Conservation (phyloP, 2,113 vertebrate genomes). For the Scomber colias region DNA sequence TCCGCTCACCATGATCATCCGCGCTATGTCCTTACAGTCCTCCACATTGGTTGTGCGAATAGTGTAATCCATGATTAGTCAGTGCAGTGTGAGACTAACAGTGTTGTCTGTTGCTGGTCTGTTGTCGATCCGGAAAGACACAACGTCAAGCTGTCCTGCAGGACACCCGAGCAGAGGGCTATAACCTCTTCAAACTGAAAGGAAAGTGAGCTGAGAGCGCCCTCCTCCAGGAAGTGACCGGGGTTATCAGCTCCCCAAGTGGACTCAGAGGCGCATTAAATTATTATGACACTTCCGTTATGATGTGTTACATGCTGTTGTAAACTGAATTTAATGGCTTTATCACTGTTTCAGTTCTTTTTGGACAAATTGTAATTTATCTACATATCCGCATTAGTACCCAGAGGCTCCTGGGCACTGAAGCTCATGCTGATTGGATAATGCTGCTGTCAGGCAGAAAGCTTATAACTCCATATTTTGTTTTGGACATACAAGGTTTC, state of each 20-base stretch:
- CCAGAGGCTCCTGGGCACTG: too few relatives aligned
- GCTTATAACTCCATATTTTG: too few relatives aligned
- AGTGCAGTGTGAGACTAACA: not conserved
- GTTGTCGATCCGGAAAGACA: not conserved
- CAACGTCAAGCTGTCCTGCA: too few relatives aligned
- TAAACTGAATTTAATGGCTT: not conserved
- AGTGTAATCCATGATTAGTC: slow-evolving; percentile 75
- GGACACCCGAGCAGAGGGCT: too few relatives aligned
- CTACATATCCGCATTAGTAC: too few relatives aligned
- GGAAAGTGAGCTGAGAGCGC: slow-evolving; percentile 40
- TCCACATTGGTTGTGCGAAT: slow-evolving; percentile 80
- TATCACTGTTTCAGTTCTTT: not conserved
- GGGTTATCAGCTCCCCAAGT: not conserved
- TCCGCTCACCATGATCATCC: slow-evolving; percentile 82
- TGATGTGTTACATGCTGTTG: not conserved
- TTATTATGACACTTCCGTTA: not conserved
- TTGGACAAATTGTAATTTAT: not conserved
- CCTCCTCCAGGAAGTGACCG: slow-evolving; percentile 18
- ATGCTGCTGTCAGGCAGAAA: too few relatives aligned
- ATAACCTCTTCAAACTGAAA: not conserved
- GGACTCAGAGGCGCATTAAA: not conserved
- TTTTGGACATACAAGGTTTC: too few relatives aligned
- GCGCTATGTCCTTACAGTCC: slow-evolving; percentile 84
- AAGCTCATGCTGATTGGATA: too few relatives aligned
- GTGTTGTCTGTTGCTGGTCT: not conserved